phyloP scores from a whole-genome alignment of 2,797 vertebrate species.

The Salmo trutta region DNA sequence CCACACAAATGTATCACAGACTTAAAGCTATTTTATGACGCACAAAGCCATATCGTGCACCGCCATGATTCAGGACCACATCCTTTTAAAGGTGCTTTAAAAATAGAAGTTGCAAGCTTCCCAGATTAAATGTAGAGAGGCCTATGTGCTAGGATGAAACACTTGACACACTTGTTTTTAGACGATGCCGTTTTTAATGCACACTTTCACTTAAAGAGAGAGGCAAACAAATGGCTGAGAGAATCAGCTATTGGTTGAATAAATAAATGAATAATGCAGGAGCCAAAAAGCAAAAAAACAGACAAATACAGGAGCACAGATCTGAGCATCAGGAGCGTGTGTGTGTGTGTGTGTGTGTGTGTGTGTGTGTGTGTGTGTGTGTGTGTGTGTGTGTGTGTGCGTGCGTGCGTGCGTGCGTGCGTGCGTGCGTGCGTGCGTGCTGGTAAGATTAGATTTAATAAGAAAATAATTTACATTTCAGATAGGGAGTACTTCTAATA shows the following conservation, averaged over 20 bases:
- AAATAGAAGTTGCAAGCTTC: conserved; percentile 35
- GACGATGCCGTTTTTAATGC: conserved; percentile 32
- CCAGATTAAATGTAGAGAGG: conserved; percentile 47
- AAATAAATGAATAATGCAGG: conserved; percentile 60
- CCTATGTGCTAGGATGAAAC: conserved; percentile 32
- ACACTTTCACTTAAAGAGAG: conserved; percentile 42
- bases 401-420: not conserved
- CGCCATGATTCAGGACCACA: conserved; percentile 11
- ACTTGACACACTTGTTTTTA: conserved; percentile 25
- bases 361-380: not conserved
- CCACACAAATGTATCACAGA: conserved; percentile 21
- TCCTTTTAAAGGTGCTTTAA: conserved; percentile 29
- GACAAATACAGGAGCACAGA: conserved; percentile 37
- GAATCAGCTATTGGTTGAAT: conserved; percentile 57
- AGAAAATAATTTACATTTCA: conserved; percentile 63
- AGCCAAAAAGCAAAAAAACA: conserved; percentile 52
- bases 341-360: conserved; percentile 32
- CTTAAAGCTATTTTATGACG: conserved; percentile 19
- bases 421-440: not conserved
- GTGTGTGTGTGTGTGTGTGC: not conserved
- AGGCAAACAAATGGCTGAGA: conserved; percentile 28
- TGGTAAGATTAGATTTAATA: conserved; percentile 58
- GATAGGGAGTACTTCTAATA: conserved; percentile 48
- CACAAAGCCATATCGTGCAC: not conserved
- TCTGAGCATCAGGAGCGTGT: conserved; percentile 17